Base-by-base conservation (phyloP, 2,113 vertebrate species). In the Petroica traversi region DNA sequence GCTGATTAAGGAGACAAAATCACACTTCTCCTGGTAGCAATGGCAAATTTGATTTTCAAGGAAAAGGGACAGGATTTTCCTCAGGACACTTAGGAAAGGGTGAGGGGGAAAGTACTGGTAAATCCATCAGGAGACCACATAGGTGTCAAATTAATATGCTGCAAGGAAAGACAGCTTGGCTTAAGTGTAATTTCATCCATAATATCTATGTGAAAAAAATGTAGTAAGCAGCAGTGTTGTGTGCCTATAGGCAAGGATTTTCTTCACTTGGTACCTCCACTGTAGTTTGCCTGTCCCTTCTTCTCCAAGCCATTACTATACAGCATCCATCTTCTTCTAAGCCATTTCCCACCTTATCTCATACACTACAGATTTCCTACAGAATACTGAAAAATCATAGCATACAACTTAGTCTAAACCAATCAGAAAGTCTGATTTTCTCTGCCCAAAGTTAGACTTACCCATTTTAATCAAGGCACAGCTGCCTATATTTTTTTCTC, bases 311-410 rank as follows among this genome's bases (percentile, higher is more conserved):
- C 61, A 71, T 92, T 88, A 76, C 74, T 85, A 69, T 91, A 81
- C 46, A 92, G 24, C 78, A 94, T 83, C 40, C 72, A 29, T 94
- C 52, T 90, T 87, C 86, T 77, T 89, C 63, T 82, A 17, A 80
- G 55, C 66, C 57, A 69, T 75, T 85, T 94, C 33, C 85, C 41
- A 67, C 79, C 0, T 0, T 23, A 26, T 49, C 10, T 34, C 40
- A 25, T 26, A 38, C 0, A 3, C 9, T 58, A 38, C 25, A 15
- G 11, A 20, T 73, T 91, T 87, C 82, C 85, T 88, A 38, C 89
- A 95, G 87, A 92, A 43, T 12, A 8, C 62, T 94, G 91, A 94
- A 89, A 94, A 92, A 83, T 92, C 62, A 89, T 96, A 87, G 81
- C 91, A 95, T 77, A 88, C 82, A 63, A 92, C 62, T 77, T 90